Base-by-base conservation (phyloP, 2,888 invertebrate genomes). In the Smittia sp. region DNA sequence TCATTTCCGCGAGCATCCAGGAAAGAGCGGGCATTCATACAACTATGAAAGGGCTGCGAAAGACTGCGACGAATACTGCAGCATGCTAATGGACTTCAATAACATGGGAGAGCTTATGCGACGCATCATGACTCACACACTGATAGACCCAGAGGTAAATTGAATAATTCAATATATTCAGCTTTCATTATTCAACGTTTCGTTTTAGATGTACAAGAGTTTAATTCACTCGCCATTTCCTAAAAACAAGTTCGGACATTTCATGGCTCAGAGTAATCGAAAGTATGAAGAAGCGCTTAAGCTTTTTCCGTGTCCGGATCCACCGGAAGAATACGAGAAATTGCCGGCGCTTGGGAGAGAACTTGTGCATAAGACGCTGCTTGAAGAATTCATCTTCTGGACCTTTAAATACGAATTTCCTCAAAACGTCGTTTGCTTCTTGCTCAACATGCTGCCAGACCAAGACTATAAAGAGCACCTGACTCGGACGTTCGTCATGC, bases 361-460 rank as follows among this genome's bases (percentile, higher is more conserved):
- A 32, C 84, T 96, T 46, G 87, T 89, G 38, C 95, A 96, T 82
- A 88, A 87, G 77, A 94, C 93, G 0, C 88, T 96, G 76, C 85
- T 96, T 20, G 97, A 98, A 81, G 98, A 98, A 84, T 87, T 98
- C 76, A 93, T 98, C 77, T 98, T 98, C 85, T 98, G 98, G 98
- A 96, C 95, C 22, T 95, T 98, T 75, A 94, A 94, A 80, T 96
- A 93, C 82, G 96, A 98, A 83, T 98, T 98, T 84, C 98, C 98
- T 0, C 96, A 98, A 84, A 96, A 95, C 80, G 88, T 98, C 74
- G 97, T 98, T 72, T 98, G 97, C 79, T 88, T 98, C 76, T 84
- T 98, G 75, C 87, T 98, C 73, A 96, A 96, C 80, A 93, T 98
- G 91, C 84, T 98, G 78, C 97, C 97, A 1, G 96, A 97, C 84